A percentile compares a stretch with the other conserved stretches of the same genome.
Evolutionary conservation across 2,113 vertebrate species (phyloP).

Genomic region (Aramus guarauna): DNA sequence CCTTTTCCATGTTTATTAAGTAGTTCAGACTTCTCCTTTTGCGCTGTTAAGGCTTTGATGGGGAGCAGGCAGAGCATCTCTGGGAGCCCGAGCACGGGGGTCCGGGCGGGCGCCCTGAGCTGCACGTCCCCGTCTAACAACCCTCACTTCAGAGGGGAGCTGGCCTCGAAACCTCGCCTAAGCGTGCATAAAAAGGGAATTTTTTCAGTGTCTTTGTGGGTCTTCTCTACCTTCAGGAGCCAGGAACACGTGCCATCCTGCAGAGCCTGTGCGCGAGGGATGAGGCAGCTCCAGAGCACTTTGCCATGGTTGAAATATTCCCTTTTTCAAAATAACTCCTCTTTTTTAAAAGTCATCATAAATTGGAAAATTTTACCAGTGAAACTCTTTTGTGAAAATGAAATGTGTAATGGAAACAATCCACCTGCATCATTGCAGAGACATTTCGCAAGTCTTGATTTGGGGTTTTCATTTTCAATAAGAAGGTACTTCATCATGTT

Average conservation of each 20-base stretch:
- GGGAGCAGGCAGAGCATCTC: rapidly evolving
- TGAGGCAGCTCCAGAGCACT: neutral
- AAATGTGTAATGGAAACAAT: neutral
- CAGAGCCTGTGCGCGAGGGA: neutral
- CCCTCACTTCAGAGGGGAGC: neutral
- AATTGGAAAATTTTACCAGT: neutral
- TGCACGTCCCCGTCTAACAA: rapidly evolving
- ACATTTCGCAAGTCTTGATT: neutral
- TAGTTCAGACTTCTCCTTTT: neutral
- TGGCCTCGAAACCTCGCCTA: neutral
- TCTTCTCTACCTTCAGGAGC: neutral
- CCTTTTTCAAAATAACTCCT: neutral
- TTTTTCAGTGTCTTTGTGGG: no score
- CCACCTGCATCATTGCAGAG: neutral
- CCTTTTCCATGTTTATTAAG: neutral
- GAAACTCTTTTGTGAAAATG: neutral
- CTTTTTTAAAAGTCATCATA: neutral
- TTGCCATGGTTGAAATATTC: neutral
- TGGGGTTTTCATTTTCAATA: neutral
- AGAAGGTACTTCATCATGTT: neutral
- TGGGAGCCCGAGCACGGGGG: rapidly evolving
- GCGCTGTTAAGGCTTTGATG: rapidly evolving
- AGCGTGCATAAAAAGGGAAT: rapidly evolving
- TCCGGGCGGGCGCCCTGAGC: rapidly evolving
- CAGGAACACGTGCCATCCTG: rapidly evolving